Conservation (phyloP, 2,797 vertebrate genomes). For the Protonibea diacanthus region DNA sequence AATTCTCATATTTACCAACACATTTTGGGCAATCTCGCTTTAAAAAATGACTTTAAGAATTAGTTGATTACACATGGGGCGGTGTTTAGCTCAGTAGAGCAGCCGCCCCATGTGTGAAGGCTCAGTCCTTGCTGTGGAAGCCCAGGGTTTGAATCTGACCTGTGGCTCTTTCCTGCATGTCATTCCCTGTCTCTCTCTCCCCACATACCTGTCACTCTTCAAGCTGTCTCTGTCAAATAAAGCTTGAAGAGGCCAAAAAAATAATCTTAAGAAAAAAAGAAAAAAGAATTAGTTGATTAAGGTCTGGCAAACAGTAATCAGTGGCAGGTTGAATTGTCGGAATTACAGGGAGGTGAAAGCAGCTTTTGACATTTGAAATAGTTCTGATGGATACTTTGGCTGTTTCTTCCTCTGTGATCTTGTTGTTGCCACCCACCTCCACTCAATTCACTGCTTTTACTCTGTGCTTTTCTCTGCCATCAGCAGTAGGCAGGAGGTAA, state of each 20-base stretch:
- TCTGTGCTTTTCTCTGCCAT: slow-evolving; percentile 55
- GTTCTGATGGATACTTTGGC: slow-evolving; percentile 1
- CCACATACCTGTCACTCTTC: no score
- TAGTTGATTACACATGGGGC: background rate
- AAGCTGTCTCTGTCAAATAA: no score
- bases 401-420: slow-evolving; percentile 48
- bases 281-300: background rate
- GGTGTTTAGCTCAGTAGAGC: no score
- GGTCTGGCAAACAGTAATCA: background rate
- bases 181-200: no score
- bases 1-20: background rate
- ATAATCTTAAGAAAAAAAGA: no score
- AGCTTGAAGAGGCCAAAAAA: no score
- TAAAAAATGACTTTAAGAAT: background rate
- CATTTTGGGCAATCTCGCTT: background rate
- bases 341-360: background rate
- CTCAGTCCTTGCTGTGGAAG: no score
- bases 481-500: slow-evolving; percentile 66
- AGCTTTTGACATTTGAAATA: background rate
- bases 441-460: slow-evolving; percentile 41
- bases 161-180: no score
- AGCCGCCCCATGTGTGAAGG: no score
- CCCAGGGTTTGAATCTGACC: no score
- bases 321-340: background rate
- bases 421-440: slow-evolving; percentile 54